Evolutionary conservation across 2,113 vertebrate species (phyloP), one percentile per base, ranked within the genome.

Genomic region (Percopsis transmontana): DNA sequence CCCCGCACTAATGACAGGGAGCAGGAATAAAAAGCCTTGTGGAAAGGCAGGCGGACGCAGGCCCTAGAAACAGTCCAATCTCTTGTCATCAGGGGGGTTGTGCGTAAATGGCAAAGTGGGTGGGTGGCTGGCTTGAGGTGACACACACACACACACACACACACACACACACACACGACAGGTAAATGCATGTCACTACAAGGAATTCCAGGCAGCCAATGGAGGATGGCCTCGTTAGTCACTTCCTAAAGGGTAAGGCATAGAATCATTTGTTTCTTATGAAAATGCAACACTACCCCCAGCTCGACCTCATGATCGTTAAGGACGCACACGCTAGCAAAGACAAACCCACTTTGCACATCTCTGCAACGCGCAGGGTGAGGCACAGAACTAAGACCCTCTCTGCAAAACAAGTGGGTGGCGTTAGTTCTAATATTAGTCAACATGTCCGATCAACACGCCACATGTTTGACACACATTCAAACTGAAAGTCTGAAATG

Each of bases 401-500:
- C 50, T 18, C 58, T 82, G 77, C 62, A 53, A 66, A 33, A 65
- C 58, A 53, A 59, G 86, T 75, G 71, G 77, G 76, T 24, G 77
- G 77, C 72, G 80, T 79, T 70, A 42, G 76, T 71, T 42, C 14
- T 57, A 72, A 66, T 74, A 88, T 91, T 88, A 88, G 88, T 90
- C 88, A 90, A 53, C 70, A 68, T 38, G 51, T 80, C 80, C 69
- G 77, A 80, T 69, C 76, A 80, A 77, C 56, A 72, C 48, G 77
- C 66, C 75, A 60, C 5, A 21, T 38, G 74, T 74, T 80, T 82
- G 85, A 85, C 79, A 86, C 81, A 85, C 72, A 87, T 54, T 88
- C 84, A 88, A 63, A 90, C 68, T 70, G 83, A 90, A 80, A 87
- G 87, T 82, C 60, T 78, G 67, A 56, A 62, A 64, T 40, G 63